Percentiles rank a stretch among this genome's conserved stretches.
Evolutionary conservation across 2,797 vertebrate species (phyloP).

Genomic region (Benthosema pterotum): DNA sequence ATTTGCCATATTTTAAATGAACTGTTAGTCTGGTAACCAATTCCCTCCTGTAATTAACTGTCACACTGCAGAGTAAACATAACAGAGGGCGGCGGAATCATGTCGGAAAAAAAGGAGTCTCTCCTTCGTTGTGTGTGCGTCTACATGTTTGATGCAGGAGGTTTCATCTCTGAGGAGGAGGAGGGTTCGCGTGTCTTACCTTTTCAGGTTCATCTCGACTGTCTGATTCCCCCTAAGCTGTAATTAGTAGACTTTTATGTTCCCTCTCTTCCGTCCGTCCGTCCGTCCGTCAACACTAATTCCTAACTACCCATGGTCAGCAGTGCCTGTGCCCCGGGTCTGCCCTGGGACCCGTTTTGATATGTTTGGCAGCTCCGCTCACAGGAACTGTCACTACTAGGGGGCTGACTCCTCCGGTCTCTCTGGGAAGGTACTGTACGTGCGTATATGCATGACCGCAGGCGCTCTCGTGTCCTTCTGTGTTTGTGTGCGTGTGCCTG

Average conservation of each 20-base stretch:
- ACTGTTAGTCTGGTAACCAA: constrained; percentile 43
- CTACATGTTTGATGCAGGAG: background rate
- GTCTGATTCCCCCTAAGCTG: constrained; percentile 35
- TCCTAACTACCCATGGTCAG: constrained; percentile 52
- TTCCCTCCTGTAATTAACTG: constrained; percentile 69
- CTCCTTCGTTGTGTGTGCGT: constrained; percentile 26
- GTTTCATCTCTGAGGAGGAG: background rate
- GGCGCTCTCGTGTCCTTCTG: background rate
- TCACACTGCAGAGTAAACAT: constrained; percentile 56
- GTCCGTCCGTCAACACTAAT: constrained; percentile 27
- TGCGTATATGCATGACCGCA: background rate
- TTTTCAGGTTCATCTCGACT: constrained; percentile 19
- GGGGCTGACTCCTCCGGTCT: constrained; percentile 41
- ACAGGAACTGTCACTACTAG: constrained; percentile 27
- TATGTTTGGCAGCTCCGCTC: constrained; percentile 48
- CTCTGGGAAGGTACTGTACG: constrained; percentile 28
- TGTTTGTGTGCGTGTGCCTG: constrained; percentile 6
- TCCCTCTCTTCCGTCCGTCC: constrained; percentile 13
- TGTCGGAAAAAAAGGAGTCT: constrained; percentile 32
- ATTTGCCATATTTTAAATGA: constrained; percentile 63
- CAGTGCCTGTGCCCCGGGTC: constrained; percentile 29
- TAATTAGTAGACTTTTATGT: constrained; percentile 55
- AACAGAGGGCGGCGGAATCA: constrained; percentile 29
- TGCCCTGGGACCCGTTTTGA: constrained; percentile 40
- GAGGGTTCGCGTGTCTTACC: background rate